These are phyloP conservation scores for Ceramica pisi DNA, from an alignment of 2,888 invertebrate species.

Conservation along the genomic window DNA sequence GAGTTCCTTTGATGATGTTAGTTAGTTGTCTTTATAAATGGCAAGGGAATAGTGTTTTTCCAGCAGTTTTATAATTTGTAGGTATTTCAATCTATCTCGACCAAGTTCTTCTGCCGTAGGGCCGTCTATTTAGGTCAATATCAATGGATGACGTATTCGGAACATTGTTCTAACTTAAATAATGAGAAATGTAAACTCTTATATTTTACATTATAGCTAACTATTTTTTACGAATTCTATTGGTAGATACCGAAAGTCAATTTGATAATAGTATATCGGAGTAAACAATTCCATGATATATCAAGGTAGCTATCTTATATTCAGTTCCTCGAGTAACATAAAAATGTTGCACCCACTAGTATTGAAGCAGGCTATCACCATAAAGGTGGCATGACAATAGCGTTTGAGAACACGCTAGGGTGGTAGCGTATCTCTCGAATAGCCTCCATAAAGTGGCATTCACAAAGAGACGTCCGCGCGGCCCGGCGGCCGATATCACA, in stretches of 20 bases:
- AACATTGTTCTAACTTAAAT: background rate
- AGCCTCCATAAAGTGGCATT: conserved; percentile 85
- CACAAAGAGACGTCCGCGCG: conserved; percentile 88
- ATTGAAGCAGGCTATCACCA: conserved; percentile 74
- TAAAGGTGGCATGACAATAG: conserved; percentile 87
- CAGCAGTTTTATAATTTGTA: background rate
- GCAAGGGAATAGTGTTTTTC: background rate
- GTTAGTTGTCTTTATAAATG: background rate
- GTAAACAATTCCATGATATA: conserved; percentile 22
- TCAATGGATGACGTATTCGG: background rate
- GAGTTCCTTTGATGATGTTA: background rate
- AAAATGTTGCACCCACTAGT: conserved; percentile 60
- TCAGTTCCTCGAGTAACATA: conserved; percentile 53
- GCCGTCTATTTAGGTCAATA: no score
- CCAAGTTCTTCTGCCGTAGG: background rate
- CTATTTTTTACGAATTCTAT: background rate
- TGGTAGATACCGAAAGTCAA: background rate
- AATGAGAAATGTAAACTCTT: background rate
- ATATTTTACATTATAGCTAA: background rate
- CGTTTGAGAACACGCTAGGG: conserved; percentile 80
- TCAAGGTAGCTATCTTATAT: conserved; percentile 41
- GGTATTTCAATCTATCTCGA: background rate
- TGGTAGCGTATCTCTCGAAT: conserved; percentile 82
- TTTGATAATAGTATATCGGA: background rate
- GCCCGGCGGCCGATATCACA: conserved; percentile 89